Base-by-base conservation (phyloP, 2,797 vertebrate genomes). In the Tapera naevia region DNA sequence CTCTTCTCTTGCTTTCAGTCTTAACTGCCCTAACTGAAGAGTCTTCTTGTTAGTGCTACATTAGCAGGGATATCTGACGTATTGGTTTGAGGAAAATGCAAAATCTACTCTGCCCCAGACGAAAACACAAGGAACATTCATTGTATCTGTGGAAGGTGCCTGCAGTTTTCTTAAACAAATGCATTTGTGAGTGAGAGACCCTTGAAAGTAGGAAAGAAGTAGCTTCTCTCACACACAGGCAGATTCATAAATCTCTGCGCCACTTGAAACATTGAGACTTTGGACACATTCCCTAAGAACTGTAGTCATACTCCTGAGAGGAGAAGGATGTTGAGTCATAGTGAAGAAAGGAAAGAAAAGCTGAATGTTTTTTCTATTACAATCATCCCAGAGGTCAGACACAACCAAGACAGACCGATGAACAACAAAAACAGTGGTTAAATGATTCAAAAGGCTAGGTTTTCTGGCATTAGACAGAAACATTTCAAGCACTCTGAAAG, bases 261-360 rank as follows among this genome's bases (percentile, higher is more conserved):
- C 54, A 61, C 54, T 72, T 83, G 54, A 86, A 95, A 58, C 14
- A 0, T 48, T 91, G 85, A 94, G 92, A 89, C 73, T 88, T 96
- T 95, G 93, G 91, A 94, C n/a, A 2, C 5, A 69, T 94, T 97
- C 85, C 89, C 66, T 91, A 32, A 62, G 70, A 97, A 75, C 28
- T 94, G 87, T 75, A 93, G 89, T 95, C 93, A 94, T 95, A 86
- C 57, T 66, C 93, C 58, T 78, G 91, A 95, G 91, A 91, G 80
- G 53, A 97, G 82, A 94, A 94, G 91, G 87, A 92, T 95, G 95
- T 94, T 97, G 96, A 96, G 91, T 95, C 95, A 97, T 50, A 80
- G 17, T 41, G 56, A 93, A 92, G 81, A 94, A 93, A 95, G 64
- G 71, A 94, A 92, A 97, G 91, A 91, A 96, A 91, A 81, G 58